Evolutionary conservation across 2,888 invertebrate species (phyloP), one percentile per base, ranked within the genome.

Genomic region (Caenorhabditis virilis): DNA sequence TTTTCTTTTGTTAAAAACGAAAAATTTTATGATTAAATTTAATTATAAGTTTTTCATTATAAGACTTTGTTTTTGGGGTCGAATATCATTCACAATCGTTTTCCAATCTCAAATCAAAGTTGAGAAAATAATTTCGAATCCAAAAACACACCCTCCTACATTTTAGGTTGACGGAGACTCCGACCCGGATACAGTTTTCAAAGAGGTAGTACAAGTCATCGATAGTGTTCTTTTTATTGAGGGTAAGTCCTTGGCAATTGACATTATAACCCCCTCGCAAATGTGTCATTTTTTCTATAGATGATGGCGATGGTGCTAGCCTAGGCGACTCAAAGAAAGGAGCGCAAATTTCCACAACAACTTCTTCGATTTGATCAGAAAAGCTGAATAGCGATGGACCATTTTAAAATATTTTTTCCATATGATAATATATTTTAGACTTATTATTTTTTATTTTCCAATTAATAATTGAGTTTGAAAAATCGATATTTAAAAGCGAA

Each of bases 101-200:
- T n/a, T n/a, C n/a, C n/a, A n/a, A n/a, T n/a, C n/a, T n/a, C n/a
- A n/a, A n/a, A n/a, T n/a, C n/a, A n/a, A n/a, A n/a, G n/a, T 47
- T 25, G 5, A 9, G 30, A 23, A 30, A 26, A 2, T 38, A 22
- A 13, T 18, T 46, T 2, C n/a, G 23, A 13, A 33, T 54, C 6
- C n/a, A 27, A 6, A 43, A 23, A 46, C 38, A 38, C 30, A 11
- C 15, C 11, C 11, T 47, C n/a, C n/a, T n/a, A n/a, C n/a, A n/a
- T 55, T 69, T 41, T n/a, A 82, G 82, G 69, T 79, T 16, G 81
- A 82, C 43, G 81, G 82, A 11, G 82, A 82, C 49, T 60, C 59
- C 0, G 78, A 78, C 22, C 66, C 71, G 9, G 82, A 81, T n/a
- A 68, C 71, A 15, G 73, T 80, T 5, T 82, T 80, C 63, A 69